Evolutionary conservation across 2,888 invertebrate genomes (phyloP).

Genomic region (Eupelmus urozonus): DNA sequence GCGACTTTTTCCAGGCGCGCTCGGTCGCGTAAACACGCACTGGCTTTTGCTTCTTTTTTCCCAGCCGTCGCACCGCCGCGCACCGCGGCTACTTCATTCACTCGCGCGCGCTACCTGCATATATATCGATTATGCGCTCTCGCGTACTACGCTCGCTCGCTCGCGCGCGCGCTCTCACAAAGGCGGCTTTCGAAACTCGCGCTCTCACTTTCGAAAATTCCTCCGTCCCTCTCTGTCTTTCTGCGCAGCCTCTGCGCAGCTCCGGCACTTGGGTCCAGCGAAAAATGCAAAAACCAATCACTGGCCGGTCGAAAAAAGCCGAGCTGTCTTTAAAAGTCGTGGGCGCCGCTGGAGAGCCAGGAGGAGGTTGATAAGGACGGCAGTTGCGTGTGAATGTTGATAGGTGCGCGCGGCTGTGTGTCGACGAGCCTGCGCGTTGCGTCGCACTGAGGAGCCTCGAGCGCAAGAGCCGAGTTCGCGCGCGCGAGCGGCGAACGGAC

Average conservation of each 20-base stretch:
- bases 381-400: neutral
- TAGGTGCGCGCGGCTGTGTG: constrained; percentile 61
- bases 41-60: neutral
- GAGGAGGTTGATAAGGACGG: neutral
- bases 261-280: neutral
- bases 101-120: constrained; percentile 7
- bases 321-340: neutral
- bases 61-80: neutral
- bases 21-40: no score
- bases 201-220: constrained; percentile 58
- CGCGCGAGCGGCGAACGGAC: constrained; percentile 61
- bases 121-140: constrained; percentile 51
- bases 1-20: no score
- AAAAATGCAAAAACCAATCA: neutral
- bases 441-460: constrained; percentile 71
- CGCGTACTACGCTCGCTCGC: constrained; percentile 32
- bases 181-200: constrained; percentile 52
- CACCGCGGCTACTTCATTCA: neutral
- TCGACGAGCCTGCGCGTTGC: constrained; percentile 76
- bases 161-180: neutral
- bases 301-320: neutral
- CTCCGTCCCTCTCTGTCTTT: constrained; percentile 12
- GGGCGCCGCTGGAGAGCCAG: neutral
- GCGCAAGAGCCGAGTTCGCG: constrained; percentile 64
- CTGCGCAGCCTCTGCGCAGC: neutral